Base-by-base conservation (phyloP, 2,113 vertebrate species). In the Lethenteron reissneri region DNA sequence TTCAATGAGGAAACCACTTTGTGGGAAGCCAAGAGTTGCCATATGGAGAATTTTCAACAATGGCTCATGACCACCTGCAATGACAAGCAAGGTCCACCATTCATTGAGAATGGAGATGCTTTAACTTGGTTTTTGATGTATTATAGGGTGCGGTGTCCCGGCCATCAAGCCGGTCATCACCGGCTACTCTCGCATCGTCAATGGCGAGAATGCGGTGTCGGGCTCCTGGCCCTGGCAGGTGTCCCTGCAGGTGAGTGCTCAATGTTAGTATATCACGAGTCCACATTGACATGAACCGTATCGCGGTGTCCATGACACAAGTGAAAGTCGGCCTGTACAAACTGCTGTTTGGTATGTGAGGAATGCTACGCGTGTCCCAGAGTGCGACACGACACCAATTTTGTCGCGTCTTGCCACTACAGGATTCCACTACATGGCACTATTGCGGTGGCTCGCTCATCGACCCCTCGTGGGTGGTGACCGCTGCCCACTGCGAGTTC, bases 141-240 rank as follows among this genome's bases (percentile, higher is more conserved):
- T 41, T 41, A 41, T 41, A 91, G 86, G 86, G 59, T 71, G 71
- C 57, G 71, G 71, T 2, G 71, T 57, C 57, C 60, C 57, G 21
- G 14, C 60, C 21, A 58, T 71, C 71, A 71, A 13, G 58, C 57
- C 58, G 57, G 11, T 71, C 15, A 58, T 71, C 13, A 71, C 71
- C n/a, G 71, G 57, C 2, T 81, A 83, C 58, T 74, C 81, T 73
- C 80, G 81, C 71, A 83, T 84, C 3, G 79, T 83, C 57, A 84
- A 83, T 1, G 81, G 81, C 2, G 81, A 86, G 77, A 79, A 83
- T 62, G 83, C 82, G 0, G 73, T 81, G n/a, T 78, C 82, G 19
- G 80, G 80, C 74, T 83, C 81, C 75, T 81, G 81, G 83, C 82
- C 82, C 73, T 84, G 82, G 82, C 82, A 84, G 79, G 81, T 83